These are phyloP conservation scores for Emydoidea blandingii DNA, from an alignment of 2,797 vertebrate genomes.

Conservation along the genomic window DNA sequence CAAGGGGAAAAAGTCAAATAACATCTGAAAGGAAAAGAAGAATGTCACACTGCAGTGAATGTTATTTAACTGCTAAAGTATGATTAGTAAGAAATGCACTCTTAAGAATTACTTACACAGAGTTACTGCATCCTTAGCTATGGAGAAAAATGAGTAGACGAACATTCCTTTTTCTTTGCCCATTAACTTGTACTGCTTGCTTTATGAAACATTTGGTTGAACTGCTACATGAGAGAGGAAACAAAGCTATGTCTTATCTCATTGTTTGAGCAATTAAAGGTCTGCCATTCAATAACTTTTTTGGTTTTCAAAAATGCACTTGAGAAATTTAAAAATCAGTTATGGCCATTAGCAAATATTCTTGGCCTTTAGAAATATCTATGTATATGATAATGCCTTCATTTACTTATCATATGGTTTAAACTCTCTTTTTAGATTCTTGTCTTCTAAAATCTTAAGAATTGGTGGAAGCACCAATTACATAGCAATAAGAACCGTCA, in stretches of 20 bases:
- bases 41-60: not conserved
- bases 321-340: not conserved
- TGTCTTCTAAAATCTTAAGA: not conserved
- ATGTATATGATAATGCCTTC: not conserved
- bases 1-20: not conserved
- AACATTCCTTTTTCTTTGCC: not conserved
- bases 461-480: not conserved
- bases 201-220: not conserved
- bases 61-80: not conserved
- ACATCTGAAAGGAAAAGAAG: not conserved
- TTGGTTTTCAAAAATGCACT: not conserved
- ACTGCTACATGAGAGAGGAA: not conserved
- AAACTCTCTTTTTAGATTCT: not conserved
- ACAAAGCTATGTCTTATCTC: not conserved
- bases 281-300: not conserved
- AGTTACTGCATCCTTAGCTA: not conserved
- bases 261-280: not conserved
- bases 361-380: not conserved
- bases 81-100: not conserved
- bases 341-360: not conserved
- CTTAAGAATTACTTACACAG: not conserved
- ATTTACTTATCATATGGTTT: not conserved
- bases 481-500: not conserved
- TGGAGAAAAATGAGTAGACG: not conserved
- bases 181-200: not conserved